Evolutionary conservation across 2,113 vertebrate genomes (phyloP), one percentile per base, ranked within the genome.

Genomic region (Nymphicus hollandicus): DNA sequence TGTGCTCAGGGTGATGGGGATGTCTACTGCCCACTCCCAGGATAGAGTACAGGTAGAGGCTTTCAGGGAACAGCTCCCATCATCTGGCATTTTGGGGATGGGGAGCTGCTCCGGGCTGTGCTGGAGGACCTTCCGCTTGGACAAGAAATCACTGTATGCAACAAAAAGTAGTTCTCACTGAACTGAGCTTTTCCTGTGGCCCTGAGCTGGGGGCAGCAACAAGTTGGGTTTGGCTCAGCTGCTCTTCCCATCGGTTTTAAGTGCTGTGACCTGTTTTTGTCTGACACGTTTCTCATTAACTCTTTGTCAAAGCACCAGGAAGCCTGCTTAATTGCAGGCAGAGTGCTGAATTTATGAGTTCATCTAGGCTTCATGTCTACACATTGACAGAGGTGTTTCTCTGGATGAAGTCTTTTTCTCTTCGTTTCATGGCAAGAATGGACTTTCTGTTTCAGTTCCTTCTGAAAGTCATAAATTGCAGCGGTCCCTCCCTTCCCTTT

Each of bases 401-500:
- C 93, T 92, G 95, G 93, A 91, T 50, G 82, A 83, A 86, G 83
- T 53, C 92, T 91, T 81, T 77, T 96, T 86, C 89, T 82, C 94
- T 95, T 83, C 86, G 17, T 90, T 93, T 88, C 9, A 1, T 49
- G 91, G 74, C 82, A 91, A 97, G 97, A 97, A 97, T 81, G 94
- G 96, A 84, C 96, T 96, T 97, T 97, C 97, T 97, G 97, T 97
- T 96, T 93, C 79, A 81, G 88, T 91, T 80, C 41, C 89, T 95
- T 83, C 29, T 82, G 85, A 87, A 86, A 47, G 47, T 84, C 94
- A n/a, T 97, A 96, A 91, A 96, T 97, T 73, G 55, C 63, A 81
- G 53, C 61, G 15, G 50, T 17, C 46, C 53, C 82, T 95, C 92
- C 93, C 60, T 88, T 89, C 69, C 85, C 73, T 92, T 95, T 96